Percentiles rank a stretch among this genome's conserved stretches.
These are phyloP conservation scores for Cepaea hortensis DNA, from an alignment of 2,888 invertebrate species.

Conservation along the genomic window DNA sequence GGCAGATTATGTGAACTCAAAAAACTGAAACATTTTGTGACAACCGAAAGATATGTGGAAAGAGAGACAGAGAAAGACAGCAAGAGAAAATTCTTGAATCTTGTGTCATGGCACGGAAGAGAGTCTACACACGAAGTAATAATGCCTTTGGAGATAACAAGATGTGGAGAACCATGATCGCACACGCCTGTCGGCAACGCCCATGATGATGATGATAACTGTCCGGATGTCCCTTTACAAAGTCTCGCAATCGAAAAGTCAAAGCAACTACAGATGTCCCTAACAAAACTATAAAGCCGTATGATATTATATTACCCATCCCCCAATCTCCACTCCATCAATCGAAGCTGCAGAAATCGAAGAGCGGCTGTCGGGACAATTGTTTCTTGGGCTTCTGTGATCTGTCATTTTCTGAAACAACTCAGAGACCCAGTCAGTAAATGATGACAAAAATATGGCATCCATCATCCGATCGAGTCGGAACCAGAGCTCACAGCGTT, in stretches of 20 bases:
- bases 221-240: too few species aligned
- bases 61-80: too few species aligned
- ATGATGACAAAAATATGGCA: constrained; percentile 28
- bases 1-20: too few species aligned
- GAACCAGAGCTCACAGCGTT: neutral
- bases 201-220: neutral
- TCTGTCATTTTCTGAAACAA: constrained; percentile 30
- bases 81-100: too few species aligned
- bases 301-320: neutral
- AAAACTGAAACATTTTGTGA: too few species aligned
- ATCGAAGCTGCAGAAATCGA: constrained; percentile 24
- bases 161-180: too few species aligned
- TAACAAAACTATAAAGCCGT: neutral
- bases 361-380: constrained; percentile 8
- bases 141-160: too few species aligned
- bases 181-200: too few species aligned
- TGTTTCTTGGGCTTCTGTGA: constrained; percentile 26
- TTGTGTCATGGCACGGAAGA: too few species aligned
- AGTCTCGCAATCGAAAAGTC: neutral
- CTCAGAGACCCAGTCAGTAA: neutral
- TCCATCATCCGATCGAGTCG: constrained; percentile 7
- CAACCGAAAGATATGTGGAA: too few species aligned
- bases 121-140: too few species aligned
- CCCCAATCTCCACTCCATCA: neutral
- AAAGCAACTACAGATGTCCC: neutral